Base-by-base conservation (phyloP, 2,888 invertebrate genomes). In the Biston stratarius region DNA sequence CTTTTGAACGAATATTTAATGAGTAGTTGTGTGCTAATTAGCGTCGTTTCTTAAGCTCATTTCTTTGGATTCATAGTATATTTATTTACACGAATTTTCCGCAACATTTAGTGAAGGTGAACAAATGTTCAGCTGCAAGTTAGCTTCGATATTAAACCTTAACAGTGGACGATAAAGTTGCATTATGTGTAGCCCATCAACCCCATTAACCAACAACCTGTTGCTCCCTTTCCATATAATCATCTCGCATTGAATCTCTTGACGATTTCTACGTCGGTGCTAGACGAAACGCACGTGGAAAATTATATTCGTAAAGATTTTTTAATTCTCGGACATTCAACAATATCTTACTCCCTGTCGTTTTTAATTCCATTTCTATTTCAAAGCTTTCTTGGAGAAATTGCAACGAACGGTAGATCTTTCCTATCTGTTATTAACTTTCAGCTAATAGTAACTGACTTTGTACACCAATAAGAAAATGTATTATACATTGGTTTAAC, bases 171-270 rank as follows among this genome's bases (percentile, higher is more conserved):
- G 53, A 38, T 53, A 53, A 53, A 53, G 53, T 15, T 53, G 38
- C 53, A 53, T 53, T 40, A 40, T 40, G 53, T 15, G 36, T 38
- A 38, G 14, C 14, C 10, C 36, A 14, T 7, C 15, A 14, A 52
- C 38, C n/a, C 52, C 52, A 34, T 51, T 34, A 34, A 34, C 12
- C 34, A 10, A 49, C 51, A 34, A 51, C 51, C 51, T 51, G 51
- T 34, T 51, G 51, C 52, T 52, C 52, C 14, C 52, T 38, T 52
- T 14, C 14, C 52, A 38, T 38, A 38, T 15, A 40, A 53, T 11
- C 53, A 14, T 40, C 53, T 15, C 6, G 40, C 15, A 11, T 10
- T 15, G 40, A 15, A 40, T 40, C 40, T 40, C n/a, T 51, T 36
- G 34, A 6, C 24, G 12, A 9, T 7, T 11, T 49, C 5, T 0